Evolutionary conservation across 2,113 vertebrate genomes (phyloP).

Genomic region (Sturnus vulgaris): DNA sequence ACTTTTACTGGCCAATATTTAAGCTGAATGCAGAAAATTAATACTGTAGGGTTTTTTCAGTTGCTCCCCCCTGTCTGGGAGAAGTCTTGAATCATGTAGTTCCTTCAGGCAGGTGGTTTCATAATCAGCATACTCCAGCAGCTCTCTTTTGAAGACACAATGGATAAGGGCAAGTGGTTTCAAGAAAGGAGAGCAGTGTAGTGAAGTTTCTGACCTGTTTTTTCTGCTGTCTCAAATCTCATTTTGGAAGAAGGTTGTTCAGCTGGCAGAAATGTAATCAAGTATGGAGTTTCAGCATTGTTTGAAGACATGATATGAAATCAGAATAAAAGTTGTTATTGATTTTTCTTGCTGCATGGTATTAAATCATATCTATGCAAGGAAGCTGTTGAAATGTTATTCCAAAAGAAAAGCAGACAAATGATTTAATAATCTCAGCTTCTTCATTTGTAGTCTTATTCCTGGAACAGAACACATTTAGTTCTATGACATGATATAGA

Average conservation of each 20-base stretch:
- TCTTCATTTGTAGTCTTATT: not conserved
- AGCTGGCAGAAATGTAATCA: not conserved
- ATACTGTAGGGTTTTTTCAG: not conserved
- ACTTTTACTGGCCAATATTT: not conserved
- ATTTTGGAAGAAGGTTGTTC: not conserved
- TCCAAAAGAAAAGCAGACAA: not conserved
- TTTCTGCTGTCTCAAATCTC: not conserved
- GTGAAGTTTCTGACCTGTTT: not conserved
- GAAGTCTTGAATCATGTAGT: not conserved
- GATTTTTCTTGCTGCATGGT: not conserved
- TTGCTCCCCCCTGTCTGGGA: not conserved
- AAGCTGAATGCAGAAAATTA: not conserved
- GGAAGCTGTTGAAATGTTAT: not conserved
- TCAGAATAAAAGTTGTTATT: not conserved
- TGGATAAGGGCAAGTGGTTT: not conserved
- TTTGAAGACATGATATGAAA: not conserved
- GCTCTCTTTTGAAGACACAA: not conserved
- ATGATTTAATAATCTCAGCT: not conserved
- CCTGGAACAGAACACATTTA: not conserved
- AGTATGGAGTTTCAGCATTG: not conserved
- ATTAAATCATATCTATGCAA: not conserved
- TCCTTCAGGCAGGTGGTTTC: not conserved
- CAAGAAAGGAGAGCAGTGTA: not conserved
- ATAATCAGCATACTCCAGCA: not conserved
- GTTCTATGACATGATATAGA: not conserved